These are phyloP conservation scores for Amphibalanus amphitrite DNA, from an alignment of 1,140 invertebrate species.

Conservation along the genomic window DNA sequence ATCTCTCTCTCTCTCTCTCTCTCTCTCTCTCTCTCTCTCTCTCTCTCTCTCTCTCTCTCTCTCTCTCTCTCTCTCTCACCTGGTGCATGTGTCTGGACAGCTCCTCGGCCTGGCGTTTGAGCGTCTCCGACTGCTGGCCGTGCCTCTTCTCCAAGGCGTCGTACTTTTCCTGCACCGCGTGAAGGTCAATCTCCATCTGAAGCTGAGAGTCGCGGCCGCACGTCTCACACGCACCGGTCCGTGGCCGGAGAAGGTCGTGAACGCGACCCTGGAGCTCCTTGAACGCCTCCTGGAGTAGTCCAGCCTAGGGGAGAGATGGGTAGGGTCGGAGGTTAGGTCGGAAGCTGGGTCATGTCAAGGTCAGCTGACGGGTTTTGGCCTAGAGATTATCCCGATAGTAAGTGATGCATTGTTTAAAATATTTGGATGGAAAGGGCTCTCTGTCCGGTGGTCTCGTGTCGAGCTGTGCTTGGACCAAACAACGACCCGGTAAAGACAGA, in stretches of 20 bases:
- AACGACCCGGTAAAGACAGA: no score
- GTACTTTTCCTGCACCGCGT: constrained; percentile 2
- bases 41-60: background rate
- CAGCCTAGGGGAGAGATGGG: constrained; percentile 22
- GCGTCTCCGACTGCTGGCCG: background rate
- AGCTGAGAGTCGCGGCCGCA: constrained; percentile 27
- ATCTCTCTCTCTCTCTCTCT: no score
- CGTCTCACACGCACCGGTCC: constrained; percentile 42
- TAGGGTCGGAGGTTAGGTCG: no score
- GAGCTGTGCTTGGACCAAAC: no score
- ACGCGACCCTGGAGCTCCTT: constrained; percentile 28
- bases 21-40: no score
- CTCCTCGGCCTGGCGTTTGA: constrained; percentile 14
- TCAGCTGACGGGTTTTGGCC: no score
- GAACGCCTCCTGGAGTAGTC: constrained; percentile 27
- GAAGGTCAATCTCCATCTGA: constrained; percentile 2
- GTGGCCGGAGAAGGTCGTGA: constrained; percentile 22
- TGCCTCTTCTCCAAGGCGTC: background rate
- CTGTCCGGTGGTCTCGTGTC: no score
- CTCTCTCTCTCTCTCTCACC: background rate
- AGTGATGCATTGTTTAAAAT: no score
- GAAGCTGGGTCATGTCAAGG: no score
- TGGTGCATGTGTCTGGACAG: constrained; percentile 14
- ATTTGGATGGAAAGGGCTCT: no score
- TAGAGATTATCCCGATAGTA: no score